Evolutionary conservation across 2,888 invertebrate genomes (phyloP).

Genomic region (Drosophila greeni): DNA sequence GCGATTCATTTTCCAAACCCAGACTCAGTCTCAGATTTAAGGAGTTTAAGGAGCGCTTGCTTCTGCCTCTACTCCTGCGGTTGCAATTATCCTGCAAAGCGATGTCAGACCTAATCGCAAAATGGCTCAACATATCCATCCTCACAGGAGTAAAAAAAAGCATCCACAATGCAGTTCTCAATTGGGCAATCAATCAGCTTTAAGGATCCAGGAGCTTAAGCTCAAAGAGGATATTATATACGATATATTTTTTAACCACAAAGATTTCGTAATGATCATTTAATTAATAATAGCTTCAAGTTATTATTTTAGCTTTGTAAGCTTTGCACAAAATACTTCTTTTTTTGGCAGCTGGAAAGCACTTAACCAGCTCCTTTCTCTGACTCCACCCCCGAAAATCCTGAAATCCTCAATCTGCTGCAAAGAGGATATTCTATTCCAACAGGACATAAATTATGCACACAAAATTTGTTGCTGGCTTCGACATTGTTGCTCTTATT

Average conservation of each 20-base stretch:
- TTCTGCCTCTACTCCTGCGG: background rate
- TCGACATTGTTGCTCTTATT: constrained; percentile 33
- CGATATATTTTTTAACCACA: background rate
- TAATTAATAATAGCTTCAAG: background rate
- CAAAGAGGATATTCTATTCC: constrained; percentile 43
- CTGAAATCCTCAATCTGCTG: constrained; percentile 13
- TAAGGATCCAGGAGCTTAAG: background rate
- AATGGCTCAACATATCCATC: constrained; percentile 21
- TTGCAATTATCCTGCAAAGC: constrained; percentile 30
- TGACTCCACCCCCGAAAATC: too few species aligned
- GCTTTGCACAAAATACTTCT: background rate
- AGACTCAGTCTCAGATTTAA: constrained; percentile 11
- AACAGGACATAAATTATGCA: constrained; percentile 57
- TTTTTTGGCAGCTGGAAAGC: background rate
- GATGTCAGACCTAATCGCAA: constrained; percentile 16
- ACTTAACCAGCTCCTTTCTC: background rate
- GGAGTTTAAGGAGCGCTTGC: constrained; percentile 3
- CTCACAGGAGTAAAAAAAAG: background rate
- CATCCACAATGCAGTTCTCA: background rate
- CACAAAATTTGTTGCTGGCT: constrained; percentile 30
- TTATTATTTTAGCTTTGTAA: background rate
- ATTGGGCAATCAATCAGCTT: constrained; percentile 23
- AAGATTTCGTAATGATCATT: background rate
- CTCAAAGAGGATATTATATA: too few species aligned
- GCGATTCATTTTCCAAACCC: constrained; percentile 23